Base-by-base conservation (phyloP, 2,797 vertebrate species). In the Sebastiscus tertius region DNA sequence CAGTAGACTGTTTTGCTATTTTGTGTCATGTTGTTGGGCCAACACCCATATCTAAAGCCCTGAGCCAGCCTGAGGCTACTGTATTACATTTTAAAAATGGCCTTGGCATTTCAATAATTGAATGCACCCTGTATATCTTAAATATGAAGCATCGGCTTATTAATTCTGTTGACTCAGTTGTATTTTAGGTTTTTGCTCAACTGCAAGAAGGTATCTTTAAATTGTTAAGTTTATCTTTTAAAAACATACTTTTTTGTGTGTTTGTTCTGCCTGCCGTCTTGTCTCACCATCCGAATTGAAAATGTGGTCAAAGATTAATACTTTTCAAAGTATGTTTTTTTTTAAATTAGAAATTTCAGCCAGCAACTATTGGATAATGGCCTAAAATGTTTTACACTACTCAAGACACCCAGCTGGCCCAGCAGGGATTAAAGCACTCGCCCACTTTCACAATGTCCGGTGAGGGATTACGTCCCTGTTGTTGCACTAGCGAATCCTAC, bases 391-490 rank as follows among this genome's bases (percentile, higher is more conserved):
- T 80, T 75, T 27, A 61, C 14, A 60, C 42, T 20, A 33, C 18
- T 9, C 0, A n/a, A 20, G 54, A 55, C 27, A 72, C 18, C 27
- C 42, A 65, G 20, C 59, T 62, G 12, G 36, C 27, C 36, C 8
- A 18, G 12, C 11, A n/a, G n/a, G 29, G 24, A 56, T 74, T 31
- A 65, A 36, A 81, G 5, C 36, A 18, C 39, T 67, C 18, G 8
- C 13, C 22, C 58, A 55, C 24, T 11, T 69, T 22, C 29, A 73
- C 34, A 70, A 29, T 27, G 52, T n/a, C 59, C 72, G 63, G 24
- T 64, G 52, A 68, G 59, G 66, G 77, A 82, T 75, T 68, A 81
- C 67, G 64, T 54, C 7, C 7, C 64, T 79, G 72, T 49, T 75
- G 59, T 52, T 49, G 49, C 55, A 24, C 31, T 42, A 16, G 11